These are phyloP conservation scores for Diceros bicornis DNA, from an alignment of 2,797 vertebrate genomes.

Conservation along the genomic window DNA sequence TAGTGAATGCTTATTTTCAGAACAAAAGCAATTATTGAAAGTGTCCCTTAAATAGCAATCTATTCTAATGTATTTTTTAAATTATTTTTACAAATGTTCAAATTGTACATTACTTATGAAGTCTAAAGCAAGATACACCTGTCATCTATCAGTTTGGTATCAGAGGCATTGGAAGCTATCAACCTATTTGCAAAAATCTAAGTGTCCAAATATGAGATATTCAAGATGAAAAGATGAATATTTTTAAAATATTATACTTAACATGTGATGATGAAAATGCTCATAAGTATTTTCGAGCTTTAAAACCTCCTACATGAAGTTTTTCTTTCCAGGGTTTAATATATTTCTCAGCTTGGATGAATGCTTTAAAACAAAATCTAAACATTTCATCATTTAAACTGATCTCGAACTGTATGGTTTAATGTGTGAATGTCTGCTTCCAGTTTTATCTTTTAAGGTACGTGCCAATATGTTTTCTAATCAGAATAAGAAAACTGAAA, in stretches of 20 bases:
- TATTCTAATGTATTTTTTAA: background rate
- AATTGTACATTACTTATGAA: background rate
- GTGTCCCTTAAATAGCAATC: background rate
- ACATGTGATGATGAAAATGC: background rate
- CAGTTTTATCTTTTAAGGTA: background rate
- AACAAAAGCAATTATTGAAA: background rate
- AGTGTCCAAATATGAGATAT: background rate
- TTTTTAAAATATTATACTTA: background rate
- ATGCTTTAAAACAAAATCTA: slow-evolving; percentile 29
- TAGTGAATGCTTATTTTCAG: background rate
- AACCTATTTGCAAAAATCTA: slow-evolving; percentile 3
- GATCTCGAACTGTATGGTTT: slow-evolving; percentile 19
- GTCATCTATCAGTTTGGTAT: background rate
- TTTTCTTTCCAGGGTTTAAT: slow-evolving; percentile 23
- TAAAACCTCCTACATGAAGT: background rate
- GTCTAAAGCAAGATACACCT: background rate
- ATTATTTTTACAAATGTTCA: slow-evolving; percentile 24
- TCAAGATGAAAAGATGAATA: background rate
- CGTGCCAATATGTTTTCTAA: background rate
- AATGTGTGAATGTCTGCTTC: slow-evolving; percentile 5
- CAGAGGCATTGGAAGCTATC: background rate
- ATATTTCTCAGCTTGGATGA: background rate
- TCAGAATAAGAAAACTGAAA: slow-evolving; percentile 23
- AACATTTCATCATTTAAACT: background rate
- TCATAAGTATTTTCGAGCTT: slow-evolving; percentile 16